phyloP scores from a whole-genome alignment of 2,888 invertebrate genomes.

The Cinara cedri region DNA sequence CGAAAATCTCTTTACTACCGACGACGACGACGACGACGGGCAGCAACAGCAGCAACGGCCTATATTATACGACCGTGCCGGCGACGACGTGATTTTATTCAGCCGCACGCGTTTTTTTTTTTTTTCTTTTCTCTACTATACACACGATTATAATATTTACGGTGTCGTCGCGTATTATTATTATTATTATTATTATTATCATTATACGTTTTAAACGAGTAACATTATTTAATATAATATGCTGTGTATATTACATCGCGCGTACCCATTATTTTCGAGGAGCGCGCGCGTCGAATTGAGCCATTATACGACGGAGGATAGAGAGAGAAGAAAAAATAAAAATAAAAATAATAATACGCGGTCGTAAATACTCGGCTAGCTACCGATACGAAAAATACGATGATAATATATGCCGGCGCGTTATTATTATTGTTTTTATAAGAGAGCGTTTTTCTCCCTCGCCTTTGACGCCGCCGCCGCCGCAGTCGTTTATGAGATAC shows the following conservation, averaged over 20 bases:
- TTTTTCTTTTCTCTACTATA: no score
- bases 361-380: conserved; percentile 51
- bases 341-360: conserved; percentile 10
- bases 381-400: background rate
- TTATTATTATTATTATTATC: no score
- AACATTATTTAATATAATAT: no score
- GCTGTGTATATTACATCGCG: no score
- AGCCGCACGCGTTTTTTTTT: background rate
- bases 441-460: conserved; percentile 12
- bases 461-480: conserved; percentile 23
- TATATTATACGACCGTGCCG: no score
- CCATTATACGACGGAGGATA: conserved; percentile 37
- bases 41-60: no score
- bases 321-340: conserved; percentile 12
- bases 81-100: background rate
- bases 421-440: background rate
- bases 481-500: conserved; percentile 50
- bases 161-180: background rate
- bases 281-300: conserved; percentile 50
- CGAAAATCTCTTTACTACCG: conserved; percentile 18
- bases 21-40: background rate
- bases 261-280: no score
- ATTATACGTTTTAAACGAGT: no score
- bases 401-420: no score
- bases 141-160: background rate